These are phyloP conservation scores for Rhagophthalmus giganteus DNA, from an alignment of 2,888 invertebrate genomes.

Conservation along the genomic window DNA sequence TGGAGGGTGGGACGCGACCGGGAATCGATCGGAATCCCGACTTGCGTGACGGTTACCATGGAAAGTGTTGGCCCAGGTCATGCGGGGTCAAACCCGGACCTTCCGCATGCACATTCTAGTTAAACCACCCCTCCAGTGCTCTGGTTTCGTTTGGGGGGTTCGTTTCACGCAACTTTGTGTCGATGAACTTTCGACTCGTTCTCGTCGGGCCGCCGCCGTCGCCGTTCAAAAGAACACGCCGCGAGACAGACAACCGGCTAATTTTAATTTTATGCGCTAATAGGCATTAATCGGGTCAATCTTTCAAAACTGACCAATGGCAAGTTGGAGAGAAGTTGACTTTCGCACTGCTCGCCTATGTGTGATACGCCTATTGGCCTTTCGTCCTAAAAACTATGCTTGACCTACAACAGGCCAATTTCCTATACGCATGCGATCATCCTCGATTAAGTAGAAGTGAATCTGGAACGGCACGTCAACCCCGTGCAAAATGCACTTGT, in stretches of 20 bases:
- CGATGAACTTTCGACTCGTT: conserved; percentile 24
- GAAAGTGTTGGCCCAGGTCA: conserved; percentile 59
- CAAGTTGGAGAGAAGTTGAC: conserved; percentile 29
- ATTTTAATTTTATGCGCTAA: conserved; percentile 18
- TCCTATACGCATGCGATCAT: conserved; percentile 24
- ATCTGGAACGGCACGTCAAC: background rate
- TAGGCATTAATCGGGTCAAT: conserved; percentile 39
- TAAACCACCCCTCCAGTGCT: conserved; percentile 31
- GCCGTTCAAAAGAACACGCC: conserved; percentile 2
- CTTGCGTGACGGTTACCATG: conserved; percentile 59
- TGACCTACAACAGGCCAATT: conserved; percentile 35
- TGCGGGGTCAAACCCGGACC: conserved; percentile 57
- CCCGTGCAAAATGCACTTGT: conserved; percentile 17
- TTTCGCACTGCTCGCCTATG: conserved; percentile 37
- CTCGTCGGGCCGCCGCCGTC: too few species aligned
- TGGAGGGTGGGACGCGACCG: conserved; percentile 37
- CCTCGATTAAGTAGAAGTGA: conserved; percentile 3
- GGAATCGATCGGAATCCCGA: conserved; percentile 54
- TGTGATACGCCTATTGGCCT: conserved; percentile 46
- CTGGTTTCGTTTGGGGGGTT: conserved; percentile 29
- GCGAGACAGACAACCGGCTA: too few species aligned
- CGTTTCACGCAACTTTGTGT: conserved; percentile 18
- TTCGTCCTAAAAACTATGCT: conserved; percentile 51
- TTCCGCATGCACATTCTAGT: conserved; percentile 47
- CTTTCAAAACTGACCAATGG: conserved; percentile 36